Evolutionary conservation across 2,113 vertebrate genomes (phyloP).

Genomic region (Bungarus multicinctus): DNA sequence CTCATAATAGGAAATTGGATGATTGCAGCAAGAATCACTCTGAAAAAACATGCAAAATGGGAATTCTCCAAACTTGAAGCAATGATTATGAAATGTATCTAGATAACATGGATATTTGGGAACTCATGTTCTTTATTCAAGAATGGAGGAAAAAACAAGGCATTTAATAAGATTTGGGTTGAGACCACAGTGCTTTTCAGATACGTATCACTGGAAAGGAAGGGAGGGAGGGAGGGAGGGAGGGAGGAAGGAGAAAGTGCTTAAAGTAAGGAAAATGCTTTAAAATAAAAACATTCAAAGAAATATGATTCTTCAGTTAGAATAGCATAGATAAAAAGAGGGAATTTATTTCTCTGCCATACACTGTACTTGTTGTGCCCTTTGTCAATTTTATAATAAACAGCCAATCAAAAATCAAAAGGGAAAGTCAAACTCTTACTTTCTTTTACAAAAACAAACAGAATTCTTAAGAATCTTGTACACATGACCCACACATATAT

Average conservation of each 20-base stretch:
- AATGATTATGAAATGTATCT: constrained; percentile 3
- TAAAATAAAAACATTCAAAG: background rate
- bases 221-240: background rate
- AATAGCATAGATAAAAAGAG: background rate
- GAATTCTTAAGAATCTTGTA: background rate
- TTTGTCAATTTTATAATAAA: background rate
- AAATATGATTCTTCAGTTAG: background rate
- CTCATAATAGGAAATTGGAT: background rate
- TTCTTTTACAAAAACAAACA: background rate
- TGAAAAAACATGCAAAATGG: background rate
- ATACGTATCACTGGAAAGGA: background rate
- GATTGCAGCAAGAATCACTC: background rate
- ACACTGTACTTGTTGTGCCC: background rate
- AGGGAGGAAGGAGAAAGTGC: too few relatives aligned
- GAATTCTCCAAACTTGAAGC: background rate
- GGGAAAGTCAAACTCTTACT: background rate
- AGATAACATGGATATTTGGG: background rate
- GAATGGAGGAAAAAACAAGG: background rate
- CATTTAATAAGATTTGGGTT: background rate
- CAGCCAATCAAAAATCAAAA: background rate
- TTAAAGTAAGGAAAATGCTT: background rate
- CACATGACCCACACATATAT: background rate
- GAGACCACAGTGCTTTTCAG: background rate
- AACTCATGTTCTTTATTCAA: background rate
- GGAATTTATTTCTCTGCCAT: background rate